phyloP scores from a whole-genome alignment of 2,113 vertebrate species.

The Hystrix brachyura region DNA sequence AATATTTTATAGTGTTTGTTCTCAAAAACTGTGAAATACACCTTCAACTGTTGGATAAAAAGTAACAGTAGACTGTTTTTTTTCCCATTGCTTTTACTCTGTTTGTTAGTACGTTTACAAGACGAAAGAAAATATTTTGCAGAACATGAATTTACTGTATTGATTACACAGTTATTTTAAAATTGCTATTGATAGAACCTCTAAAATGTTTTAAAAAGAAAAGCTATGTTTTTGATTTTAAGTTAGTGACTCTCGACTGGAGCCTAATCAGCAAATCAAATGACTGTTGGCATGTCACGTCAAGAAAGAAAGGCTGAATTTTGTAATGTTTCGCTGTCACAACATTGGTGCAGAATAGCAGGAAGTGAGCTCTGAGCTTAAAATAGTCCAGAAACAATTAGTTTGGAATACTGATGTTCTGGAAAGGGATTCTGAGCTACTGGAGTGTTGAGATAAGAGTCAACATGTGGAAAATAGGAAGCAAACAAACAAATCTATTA shows the following conservation, averaged over 20 bases:
- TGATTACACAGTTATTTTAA: not conserved
- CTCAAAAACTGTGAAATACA: not conserved
- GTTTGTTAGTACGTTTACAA: not conserved
- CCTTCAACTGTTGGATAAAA: slow-evolving; percentile 10
- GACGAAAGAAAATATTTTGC: not conserved
- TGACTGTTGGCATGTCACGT: not conserved
- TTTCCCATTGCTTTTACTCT: not conserved
- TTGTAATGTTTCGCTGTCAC: not conserved
- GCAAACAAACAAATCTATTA: not conserved
- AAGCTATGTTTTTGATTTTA: not conserved
- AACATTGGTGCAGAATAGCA: not conserved
- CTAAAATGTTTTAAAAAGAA: not conserved
- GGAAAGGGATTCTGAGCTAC: not conserved
- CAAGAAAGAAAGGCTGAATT: not conserved
- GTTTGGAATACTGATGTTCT: not conserved
- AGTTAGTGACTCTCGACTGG: not conserved
- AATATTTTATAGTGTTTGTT: not conserved
- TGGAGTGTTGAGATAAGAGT: not conserved
- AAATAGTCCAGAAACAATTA: slow-evolving; percentile 42
- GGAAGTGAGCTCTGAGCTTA: not conserved
- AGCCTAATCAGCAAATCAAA: not conserved
- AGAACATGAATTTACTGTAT: not conserved
- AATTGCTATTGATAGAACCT: not conserved
- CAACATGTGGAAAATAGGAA: not conserved
- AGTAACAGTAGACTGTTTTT: not conserved